A percentile compares a stretch with the other conserved stretches of the same genome.
These are phyloP conservation scores for Micropoecilia bifurca DNA, from an alignment of 2,797 vertebrate species.

Conservation along the genomic window DNA sequence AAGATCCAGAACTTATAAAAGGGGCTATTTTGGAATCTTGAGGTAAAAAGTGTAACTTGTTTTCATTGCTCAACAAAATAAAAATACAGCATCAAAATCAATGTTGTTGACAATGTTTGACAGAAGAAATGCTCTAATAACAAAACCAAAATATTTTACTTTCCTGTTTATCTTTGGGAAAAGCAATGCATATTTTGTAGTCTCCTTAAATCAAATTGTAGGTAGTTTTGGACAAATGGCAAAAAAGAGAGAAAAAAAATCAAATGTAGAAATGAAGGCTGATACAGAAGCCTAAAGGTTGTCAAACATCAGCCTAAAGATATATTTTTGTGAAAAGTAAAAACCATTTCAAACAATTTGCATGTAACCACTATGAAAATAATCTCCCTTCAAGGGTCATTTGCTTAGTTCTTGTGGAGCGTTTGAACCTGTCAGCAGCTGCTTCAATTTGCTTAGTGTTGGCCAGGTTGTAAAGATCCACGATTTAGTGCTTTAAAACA, in stretches of 20 bases:
- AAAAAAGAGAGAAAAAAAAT: no score
- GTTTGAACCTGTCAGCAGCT: constrained; percentile 4
- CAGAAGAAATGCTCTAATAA: no score
- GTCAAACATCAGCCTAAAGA: neutral
- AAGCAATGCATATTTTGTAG: no score
- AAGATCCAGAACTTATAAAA: neutral
- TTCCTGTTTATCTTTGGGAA: no score
- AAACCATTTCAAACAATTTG: neutral
- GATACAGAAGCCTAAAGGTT: neutral
- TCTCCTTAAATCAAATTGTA: no score
- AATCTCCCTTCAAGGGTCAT: constrained; percentile 1
- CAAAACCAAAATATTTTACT: no score
- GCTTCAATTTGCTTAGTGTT: neutral
- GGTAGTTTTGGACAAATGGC: no score
- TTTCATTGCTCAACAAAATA: no score
- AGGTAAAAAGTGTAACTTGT: neutral
- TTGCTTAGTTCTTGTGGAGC: constrained; percentile 2
- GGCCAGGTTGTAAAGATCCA: neutral
- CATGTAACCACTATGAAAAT: constrained; percentile 5
- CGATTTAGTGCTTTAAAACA: neutral
- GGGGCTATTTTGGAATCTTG: neutral
- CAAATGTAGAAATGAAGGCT: no score
- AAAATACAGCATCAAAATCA: no score
- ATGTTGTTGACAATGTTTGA: no score
- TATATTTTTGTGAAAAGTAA: neutral